Evolutionary conservation across 1,140 invertebrate species (phyloP), one percentile per base, ranked within the genome.

Genomic region (Artemia franciscana): DNA sequence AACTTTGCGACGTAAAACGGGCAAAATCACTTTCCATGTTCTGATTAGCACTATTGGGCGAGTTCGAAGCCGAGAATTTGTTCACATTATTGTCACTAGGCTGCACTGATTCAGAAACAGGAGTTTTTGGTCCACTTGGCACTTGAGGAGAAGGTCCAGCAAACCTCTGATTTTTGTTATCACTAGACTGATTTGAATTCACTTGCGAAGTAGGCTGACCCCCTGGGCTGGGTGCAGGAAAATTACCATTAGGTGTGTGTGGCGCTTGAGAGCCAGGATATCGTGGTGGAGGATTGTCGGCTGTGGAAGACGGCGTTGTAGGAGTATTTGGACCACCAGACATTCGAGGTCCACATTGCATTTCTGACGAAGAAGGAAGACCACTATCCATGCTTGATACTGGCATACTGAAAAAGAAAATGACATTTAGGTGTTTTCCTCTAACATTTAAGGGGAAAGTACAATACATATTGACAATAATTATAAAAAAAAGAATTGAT

Each of bases 151-250:
- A 64, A 60, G 62, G 65, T 51, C 51, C 65, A 58, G 67, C 65
- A 65, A 65, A 70, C 62, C 83, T 77, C 59, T 75, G 74, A 62
- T 39, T 67, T 67, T 23, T 68, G 67, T 24, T 69, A 68, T 64
- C 60, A 25, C 63, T 63, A 5, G 59, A 39, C 7, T 59, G 57
- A 24, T 18, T 18, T 12, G 39, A 51, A 3, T 51, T 51, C 39
- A 65, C 58, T 57, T 65, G 66, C 56, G 75, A 72, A 15, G 74
- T 76, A 61, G 74, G 73, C 5, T 73, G 62, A 24, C 58, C 62
- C 12, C 27, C 60, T 59, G 67, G 76, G 68, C 75, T 76, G 26
- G 74, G 73, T 58, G 74, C 73, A 59, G 74, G 72, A 68, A 76
- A 76, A 56, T 72, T 66, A 62, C 69, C 60, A 27, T 61, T 61